These are phyloP conservation scores for Homarus americanus DNA, from an alignment of 1,140 invertebrate genomes.

Conservation along the genomic window DNA sequence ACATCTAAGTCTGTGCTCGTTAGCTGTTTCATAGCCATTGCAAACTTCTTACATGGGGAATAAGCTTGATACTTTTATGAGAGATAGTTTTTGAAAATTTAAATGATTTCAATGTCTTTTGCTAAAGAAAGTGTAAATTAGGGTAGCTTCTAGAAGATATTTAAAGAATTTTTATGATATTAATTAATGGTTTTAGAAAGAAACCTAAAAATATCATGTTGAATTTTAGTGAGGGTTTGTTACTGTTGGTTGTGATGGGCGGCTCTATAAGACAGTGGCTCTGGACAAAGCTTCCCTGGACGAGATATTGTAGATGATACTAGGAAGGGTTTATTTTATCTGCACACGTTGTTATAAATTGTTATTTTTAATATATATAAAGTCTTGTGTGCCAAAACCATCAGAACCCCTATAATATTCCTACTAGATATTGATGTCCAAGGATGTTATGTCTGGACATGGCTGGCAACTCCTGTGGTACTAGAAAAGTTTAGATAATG, in stretches of 20 bases:
- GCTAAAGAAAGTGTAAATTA: neutral
- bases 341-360: slow-evolving; percentile 15
- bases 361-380: slow-evolving; percentile 11
- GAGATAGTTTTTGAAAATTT: neutral
- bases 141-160: neutral
- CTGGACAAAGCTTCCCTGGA: neutral
- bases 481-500: slow-evolving; percentile 10
- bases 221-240: slow-evolving; percentile 7
- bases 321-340: slow-evolving; percentile 1
- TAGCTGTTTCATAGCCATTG: neutral
- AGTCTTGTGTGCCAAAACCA: slow-evolving; percentile 42
- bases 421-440: slow-evolving; percentile 4
- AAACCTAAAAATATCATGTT: neutral
- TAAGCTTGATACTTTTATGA: neutral
- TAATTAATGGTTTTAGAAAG: neutral
- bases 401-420: neutral
- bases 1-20: neutral
- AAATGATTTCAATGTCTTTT: neutral
- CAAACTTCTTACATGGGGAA: neutral
- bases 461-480: slow-evolving; percentile 3
- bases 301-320: neutral
- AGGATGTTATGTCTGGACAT: neutral
- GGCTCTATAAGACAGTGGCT: neutral
- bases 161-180: neutral
- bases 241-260: slow-evolving; percentile 2